These are phyloP conservation scores for Aspidiotus rigidus DNA, from an alignment of 2,888 invertebrate species.

Conservation along the genomic window DNA sequence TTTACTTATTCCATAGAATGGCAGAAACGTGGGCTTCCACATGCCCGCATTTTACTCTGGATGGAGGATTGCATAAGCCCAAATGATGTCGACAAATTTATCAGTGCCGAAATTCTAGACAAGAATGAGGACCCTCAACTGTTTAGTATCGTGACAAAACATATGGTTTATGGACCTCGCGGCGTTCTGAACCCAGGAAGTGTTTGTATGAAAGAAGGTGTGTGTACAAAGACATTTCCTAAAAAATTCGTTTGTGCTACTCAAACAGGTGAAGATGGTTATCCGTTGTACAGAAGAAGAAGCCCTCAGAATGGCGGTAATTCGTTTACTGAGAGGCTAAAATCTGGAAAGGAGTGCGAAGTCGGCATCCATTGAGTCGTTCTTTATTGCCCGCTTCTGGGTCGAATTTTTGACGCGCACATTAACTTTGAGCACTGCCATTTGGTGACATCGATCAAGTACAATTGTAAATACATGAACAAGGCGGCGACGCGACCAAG, in stretches of 20 bases:
- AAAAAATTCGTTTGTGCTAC: constrained; percentile 39
- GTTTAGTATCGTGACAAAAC: constrained; percentile 38
- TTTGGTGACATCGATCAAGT: constrained; percentile 43
- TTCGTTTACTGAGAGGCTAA: constrained; percentile 37
- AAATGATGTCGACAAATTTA: constrained; percentile 40
- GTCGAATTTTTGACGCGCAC: constrained; percentile 39
- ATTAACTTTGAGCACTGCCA: constrained; percentile 41
- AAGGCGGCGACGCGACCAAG: constrained; percentile 37
- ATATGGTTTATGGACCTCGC: constrained; percentile 43
- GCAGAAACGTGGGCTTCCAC: constrained; percentile 40
- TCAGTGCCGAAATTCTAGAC: constrained; percentile 41
- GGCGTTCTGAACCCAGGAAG: constrained; percentile 36
- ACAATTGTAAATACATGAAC: constrained; percentile 42
- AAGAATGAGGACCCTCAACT: constrained; percentile 38
- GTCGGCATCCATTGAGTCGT: constrained; percentile 38
- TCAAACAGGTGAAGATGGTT: constrained; percentile 40
- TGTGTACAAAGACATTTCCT: constrained; percentile 38
- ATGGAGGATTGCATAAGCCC: constrained; percentile 40
- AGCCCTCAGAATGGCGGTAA: constrained; percentile 39
- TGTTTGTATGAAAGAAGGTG: constrained; percentile 39
- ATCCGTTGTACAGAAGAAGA: constrained; percentile 40
- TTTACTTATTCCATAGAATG: constrained; percentile 39
- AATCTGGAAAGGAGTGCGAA: constrained; percentile 35
- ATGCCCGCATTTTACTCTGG: constrained; percentile 41
- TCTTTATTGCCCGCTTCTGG: constrained; percentile 36